Evolutionary conservation across 1,140 invertebrate genomes (phyloP).

Genomic region (Drosophila kohkoa): DNA sequence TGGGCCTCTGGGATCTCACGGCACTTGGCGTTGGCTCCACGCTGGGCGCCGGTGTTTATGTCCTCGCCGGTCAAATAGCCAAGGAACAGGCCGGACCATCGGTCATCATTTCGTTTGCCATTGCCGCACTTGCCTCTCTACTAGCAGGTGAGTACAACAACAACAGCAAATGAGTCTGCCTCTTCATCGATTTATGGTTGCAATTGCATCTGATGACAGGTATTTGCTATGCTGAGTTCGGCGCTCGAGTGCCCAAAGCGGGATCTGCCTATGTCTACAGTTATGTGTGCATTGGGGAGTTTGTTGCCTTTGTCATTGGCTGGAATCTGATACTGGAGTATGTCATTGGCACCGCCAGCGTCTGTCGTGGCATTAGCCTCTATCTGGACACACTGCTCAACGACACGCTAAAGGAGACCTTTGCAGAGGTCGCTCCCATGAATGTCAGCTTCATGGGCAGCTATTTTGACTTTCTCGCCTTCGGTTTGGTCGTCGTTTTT

Average conservation of each 20-base stretch:
- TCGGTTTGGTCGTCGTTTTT: slow-evolving; percentile 87
- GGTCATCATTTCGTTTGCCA: slow-evolving; percentile 92
- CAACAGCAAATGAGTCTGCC: not conserved
- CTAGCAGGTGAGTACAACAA: slow-evolving; percentile 88
- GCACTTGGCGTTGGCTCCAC: slow-evolving; percentile 94
- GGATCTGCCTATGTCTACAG: slow-evolving; percentile 96
- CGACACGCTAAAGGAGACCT: slow-evolving; percentile 85
- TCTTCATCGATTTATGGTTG: not conserved
- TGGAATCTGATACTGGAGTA: slow-evolving; percentile 97
- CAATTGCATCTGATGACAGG: slow-evolving; percentile 86
- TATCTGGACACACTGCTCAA: slow-evolving; percentile 89
- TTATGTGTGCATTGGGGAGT: slow-evolving; percentile 95
- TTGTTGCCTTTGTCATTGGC: slow-evolving; percentile 91
- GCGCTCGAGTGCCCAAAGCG: slow-evolving; percentile 92
- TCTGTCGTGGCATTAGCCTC: slow-evolving; percentile 92
- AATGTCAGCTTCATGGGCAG: slow-evolving; percentile 86
- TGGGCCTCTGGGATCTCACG: slow-evolving; percentile 91
- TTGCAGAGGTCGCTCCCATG: slow-evolving; percentile 86
- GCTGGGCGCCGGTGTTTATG: slow-evolving; percentile 95
- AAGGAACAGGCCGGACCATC: slow-evolving; percentile 92
- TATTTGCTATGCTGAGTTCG: slow-evolving; percentile 95
- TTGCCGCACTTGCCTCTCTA: slow-evolving; percentile 93
- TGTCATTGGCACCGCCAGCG: slow-evolving; percentile 94
- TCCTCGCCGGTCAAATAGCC: slow-evolving; percentile 94
- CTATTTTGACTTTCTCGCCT: slow-evolving; percentile 90